Base-by-base conservation (phyloP, 2,888 invertebrate species). In the Trissolcus japonicus region DNA sequence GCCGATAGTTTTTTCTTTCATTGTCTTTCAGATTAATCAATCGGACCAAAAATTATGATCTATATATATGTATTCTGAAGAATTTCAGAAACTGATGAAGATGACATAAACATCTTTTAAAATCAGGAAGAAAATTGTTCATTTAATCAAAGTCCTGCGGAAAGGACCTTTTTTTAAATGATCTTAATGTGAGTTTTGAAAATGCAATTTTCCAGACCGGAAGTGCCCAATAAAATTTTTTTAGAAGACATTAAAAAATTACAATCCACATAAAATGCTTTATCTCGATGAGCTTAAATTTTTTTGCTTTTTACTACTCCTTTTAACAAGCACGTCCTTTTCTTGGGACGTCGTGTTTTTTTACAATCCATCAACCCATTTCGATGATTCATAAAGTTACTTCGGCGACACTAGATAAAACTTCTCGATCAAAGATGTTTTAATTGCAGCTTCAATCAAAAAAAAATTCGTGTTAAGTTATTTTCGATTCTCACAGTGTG, bases 341-440 rank as follows among this genome's bases (percentile, higher is more conserved):
- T 41, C 19, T 57, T 29, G 9, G 3, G 17, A 40, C 29, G 21
- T 54, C 54, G 35, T 65, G 61, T 57, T 54, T 63, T 25, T 65
- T 72, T 25, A 66, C 60, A 55, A 54, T 66, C 60, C 57, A 53
- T 67, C 51, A 56, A 62, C 51, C 62, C 56, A 74, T 56, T 73
- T 61, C 50, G 61, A 67, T 68, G 68, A 68, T 59, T 62, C 62
- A 74, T 67, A 75, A 68, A 68, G 35, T 25, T 50, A 21, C 48
- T 75, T 68, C 55, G 59, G 59, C 29, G 56, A 63, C 63, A 60
- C 41, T 7, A 41, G 48, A 56, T 75, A 66, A 54, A 61, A 74
- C 73, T 75, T 68, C 68, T 16, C 59, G 59, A 63, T 75, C 61
- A 63, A 75, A 75, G 54, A 62, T 14, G 16, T 46, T 40, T 56